phyloP scores from a whole-genome alignment of 2,113 vertebrate species.

The Chaenogobius annularis region DNA sequence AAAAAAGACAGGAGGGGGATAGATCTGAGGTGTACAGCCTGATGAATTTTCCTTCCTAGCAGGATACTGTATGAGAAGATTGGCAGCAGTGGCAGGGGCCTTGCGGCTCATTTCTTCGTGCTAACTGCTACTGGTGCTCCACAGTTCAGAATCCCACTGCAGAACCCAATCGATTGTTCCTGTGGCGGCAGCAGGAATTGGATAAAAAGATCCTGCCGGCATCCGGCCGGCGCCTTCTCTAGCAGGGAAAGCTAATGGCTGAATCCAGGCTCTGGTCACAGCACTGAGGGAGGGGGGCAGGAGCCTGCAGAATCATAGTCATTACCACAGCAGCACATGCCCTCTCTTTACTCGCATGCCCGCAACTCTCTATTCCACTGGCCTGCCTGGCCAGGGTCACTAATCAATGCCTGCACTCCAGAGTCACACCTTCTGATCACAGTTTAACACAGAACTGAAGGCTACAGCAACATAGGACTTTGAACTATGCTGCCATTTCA shows the following conservation, averaged over 20 bases:
- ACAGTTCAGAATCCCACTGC: constrained; percentile 75
- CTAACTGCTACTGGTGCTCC: constrained; percentile 80
- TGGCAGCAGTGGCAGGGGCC: constrained; percentile 76
- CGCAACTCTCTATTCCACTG: constrained; percentile 66
- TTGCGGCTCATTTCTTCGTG: constrained; percentile 84
- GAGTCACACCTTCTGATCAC: constrained; percentile 75
- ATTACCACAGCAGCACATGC: constrained; percentile 78
- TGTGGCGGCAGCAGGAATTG: constrained; percentile 80
- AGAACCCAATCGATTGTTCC: constrained; percentile 85
- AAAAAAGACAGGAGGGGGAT: constrained; percentile 38
- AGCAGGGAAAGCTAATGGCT: constrained; percentile 79
- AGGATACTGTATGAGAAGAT: constrained; percentile 83
- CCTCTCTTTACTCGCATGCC: constrained; percentile 70
- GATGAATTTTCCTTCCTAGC: constrained; percentile 84
- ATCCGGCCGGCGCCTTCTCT: constrained; percentile 79
- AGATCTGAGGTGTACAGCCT: constrained; percentile 58
- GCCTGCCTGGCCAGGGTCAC: constrained; percentile 65
- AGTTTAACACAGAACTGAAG: constrained; percentile 67
- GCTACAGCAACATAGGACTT: constrained; percentile 54
- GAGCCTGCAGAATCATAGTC: constrained; percentile 74
- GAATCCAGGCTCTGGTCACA: constrained; percentile 82
- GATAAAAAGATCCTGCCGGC: constrained; percentile 81
- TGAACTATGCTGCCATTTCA: constrained; percentile 68
- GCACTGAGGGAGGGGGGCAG: constrained; percentile 66
- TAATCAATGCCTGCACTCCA: constrained; percentile 75